phyloP scores from a whole-genome alignment of 2,888 invertebrate species.

The Anarsia innoxiella region DNA sequence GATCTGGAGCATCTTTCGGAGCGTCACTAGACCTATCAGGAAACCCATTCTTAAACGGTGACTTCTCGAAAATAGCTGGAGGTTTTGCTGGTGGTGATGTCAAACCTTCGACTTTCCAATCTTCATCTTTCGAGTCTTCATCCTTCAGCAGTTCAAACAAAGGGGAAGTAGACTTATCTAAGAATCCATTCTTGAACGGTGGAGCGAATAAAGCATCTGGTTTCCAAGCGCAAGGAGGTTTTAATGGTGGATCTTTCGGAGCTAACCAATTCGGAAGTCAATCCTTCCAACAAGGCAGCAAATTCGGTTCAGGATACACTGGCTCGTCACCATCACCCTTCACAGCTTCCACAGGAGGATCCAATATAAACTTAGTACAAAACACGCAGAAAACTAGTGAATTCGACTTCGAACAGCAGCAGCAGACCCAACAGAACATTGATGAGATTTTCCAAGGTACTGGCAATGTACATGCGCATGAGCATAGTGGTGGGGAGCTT shows the following conservation, averaged over 20 bases:
- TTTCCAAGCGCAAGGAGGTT: constrained; percentile 19
- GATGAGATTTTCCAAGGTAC: constrained; percentile 52
- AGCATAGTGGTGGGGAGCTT: constrained; percentile 45
- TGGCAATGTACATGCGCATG: constrained; percentile 44
- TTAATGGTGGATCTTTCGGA: constrained; percentile 13
- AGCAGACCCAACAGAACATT: constrained; percentile 50
- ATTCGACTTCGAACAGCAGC: constrained; percentile 47
- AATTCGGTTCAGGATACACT: constrained; percentile 41
- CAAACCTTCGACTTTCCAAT: constrained; percentile 25
- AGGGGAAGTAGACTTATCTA: constrained; percentile 42
- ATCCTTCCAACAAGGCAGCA: constrained; percentile 22
- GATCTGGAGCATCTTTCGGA: constrained; percentile 17
- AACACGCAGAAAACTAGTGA: constrained; percentile 44
- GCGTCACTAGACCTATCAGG: constrained; percentile 32
- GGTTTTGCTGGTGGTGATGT: constrained; percentile 18
- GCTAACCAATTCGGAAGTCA: constrained; percentile 2
- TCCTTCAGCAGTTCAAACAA: constrained; percentile 40
- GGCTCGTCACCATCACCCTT: constrained; percentile 61
- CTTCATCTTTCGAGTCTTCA: constrained; percentile 42
- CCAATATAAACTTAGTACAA: constrained; percentile 53
- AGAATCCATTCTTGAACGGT: constrained; percentile 50
- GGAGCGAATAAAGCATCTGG: constrained; percentile 24
- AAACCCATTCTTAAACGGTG: constrained; percentile 52
- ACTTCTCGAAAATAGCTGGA: constrained; percentile 32
- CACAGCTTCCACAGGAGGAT: constrained; percentile 37